Evolutionary conservation across 2,797 vertebrate species (phyloP), one percentile per base, ranked within the genome.

Genomic region (Cuculus canorus): DNA sequence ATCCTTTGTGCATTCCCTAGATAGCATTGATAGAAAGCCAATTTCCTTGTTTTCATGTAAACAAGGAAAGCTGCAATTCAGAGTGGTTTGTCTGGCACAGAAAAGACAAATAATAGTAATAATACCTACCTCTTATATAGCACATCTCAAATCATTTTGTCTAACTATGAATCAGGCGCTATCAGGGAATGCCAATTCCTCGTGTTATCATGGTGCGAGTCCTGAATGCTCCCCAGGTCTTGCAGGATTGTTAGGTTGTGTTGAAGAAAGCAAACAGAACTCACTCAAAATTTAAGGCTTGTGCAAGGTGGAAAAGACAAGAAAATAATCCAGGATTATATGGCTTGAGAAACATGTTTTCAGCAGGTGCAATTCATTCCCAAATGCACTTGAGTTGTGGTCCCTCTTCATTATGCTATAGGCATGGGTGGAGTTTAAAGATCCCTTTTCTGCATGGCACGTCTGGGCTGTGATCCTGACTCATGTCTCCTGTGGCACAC

Each of bases 21-120:
- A 47, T 75, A 91, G 61, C n/a, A 27, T 8, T 78, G 86, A 81
- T 65, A 84, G 88, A 86, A 90, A 90, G 59, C 76, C 88, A 33
- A 78, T 88, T 92, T 95, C 27, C 93, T 91, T 92, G 77, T 81
- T 94, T 88, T 79, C 57, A 66, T 84, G 86, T 90, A 92, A 94
- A 91, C 85, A 86, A 78, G 70, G 69, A 91, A 84, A 69, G 59
- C 70, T 90, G 66, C 85, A 88, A 59, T 88, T 95, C 87, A 41
- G 28, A 88, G 50, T 69, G 27, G 69, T 95, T 83, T 79, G 72
- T 84, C 80, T 86, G 77, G 59, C 65, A 39, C 33, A 81, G 64
- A 66, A 85, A 57, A 88, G 52, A 69, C 59, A 91, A 88, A 88
- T 90, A 3, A 66, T 52, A 56, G 73, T 81, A 88, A 88, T 92